Conservation (phyloP, 2,888 invertebrate genomes). For the Drosophila greeni region DNA sequence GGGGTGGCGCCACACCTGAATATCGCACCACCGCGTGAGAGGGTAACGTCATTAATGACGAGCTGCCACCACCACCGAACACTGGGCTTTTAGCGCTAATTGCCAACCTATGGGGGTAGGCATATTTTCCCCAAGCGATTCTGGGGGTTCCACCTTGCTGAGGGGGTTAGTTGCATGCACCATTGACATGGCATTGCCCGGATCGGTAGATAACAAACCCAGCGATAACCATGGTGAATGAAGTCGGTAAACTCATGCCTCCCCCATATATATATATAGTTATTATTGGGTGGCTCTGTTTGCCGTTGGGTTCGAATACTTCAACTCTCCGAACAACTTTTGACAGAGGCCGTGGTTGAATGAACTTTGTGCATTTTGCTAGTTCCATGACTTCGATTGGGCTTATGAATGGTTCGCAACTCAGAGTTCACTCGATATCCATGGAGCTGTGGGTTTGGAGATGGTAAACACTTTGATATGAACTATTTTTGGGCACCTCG, state of each 20-base stretch:
- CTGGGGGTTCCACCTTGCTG: too few relatives aligned
- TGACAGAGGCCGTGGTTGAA: conserved; percentile 59
- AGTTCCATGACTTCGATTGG: conserved; percentile 27
- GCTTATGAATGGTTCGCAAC: conserved; percentile 30
- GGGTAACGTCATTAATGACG: conserved; percentile 30
- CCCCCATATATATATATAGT: conserved; percentile 18
- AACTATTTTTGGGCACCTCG: conserved; percentile 28
- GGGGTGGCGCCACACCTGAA: conserved; percentile 33
- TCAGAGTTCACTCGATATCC: conserved; percentile 12
- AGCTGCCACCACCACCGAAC: conserved; percentile 11
- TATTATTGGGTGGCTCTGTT: conserved; percentile 44
- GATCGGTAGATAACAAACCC: conserved; percentile 69
- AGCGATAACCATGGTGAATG: conserved; percentile 71
- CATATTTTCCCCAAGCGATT: not conserved
- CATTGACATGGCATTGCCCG: conserved; percentile 64
- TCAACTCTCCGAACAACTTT: conserved; percentile 38
- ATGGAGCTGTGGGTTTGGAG: conserved; percentile 9
- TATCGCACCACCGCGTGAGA: conserved; percentile 11
- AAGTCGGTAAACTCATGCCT: conserved; percentile 31
- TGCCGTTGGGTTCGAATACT: conserved; percentile 22
- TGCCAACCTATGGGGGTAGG: conserved; percentile 30
- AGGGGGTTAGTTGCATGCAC: conserved; percentile 63
- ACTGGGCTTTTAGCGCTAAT: conserved; percentile 58
- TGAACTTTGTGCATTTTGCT: conserved; percentile 50
- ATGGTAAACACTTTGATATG: conserved; percentile 39